phyloP scores from a whole-genome alignment of 1,140 invertebrate species.

The Palaemon carinicauda region DNA sequence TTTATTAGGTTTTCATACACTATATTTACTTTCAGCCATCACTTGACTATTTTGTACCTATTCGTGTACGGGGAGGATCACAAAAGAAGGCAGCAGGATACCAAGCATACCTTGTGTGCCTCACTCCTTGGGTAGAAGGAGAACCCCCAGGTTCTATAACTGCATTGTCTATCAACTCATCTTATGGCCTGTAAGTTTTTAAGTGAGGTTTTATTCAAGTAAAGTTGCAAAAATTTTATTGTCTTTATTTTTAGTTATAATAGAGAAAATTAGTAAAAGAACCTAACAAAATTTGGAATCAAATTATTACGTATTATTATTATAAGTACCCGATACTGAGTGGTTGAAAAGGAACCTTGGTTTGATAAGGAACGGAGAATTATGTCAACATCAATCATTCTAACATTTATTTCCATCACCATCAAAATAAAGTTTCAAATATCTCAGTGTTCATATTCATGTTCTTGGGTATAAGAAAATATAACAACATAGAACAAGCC shows the following conservation, averaged over 20 bases:
- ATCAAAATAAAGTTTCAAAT: no score
- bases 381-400: neutral
- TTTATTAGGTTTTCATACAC: neutral
- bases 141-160: constrained; percentile 84
- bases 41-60: constrained; percentile 57
- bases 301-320: no score
- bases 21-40: constrained; percentile 30
- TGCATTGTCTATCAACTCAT: constrained; percentile 91
- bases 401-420: neutral
- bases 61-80: constrained; percentile 79
- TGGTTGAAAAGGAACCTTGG: no score
- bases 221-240: neutral
- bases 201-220: neutral
- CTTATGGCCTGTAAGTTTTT: constrained; percentile 90
- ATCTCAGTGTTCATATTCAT: no score
- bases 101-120: constrained; percentile 93
- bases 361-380: neutral
- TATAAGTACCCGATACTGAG: no score
- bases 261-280: no score
- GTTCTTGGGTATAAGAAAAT: no score
- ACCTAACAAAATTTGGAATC: no score
- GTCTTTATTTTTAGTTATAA: neutral
- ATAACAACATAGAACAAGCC: no score
- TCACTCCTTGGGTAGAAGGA: constrained; percentile 83
- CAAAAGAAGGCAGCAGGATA: constrained; percentile 88